These are phyloP conservation scores for Hyles vespertilio DNA, from an alignment of 1,140 invertebrate genomes.

Conservation along the genomic window DNA sequence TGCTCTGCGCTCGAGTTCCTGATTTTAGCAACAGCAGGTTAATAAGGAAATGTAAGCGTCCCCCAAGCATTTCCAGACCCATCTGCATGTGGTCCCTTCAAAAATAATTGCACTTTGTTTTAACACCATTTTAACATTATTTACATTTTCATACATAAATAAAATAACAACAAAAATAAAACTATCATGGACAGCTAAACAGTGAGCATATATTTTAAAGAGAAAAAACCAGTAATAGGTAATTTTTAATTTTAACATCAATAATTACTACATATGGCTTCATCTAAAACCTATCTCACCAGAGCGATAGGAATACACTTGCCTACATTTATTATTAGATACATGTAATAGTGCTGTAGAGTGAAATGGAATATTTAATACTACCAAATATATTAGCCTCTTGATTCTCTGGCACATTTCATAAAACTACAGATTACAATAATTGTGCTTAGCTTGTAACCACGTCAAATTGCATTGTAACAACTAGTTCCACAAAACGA, in stretches of 20 bases:
- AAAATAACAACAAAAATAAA: conserved; percentile 23
- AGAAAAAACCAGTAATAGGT: conserved; percentile 21
- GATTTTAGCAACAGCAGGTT: too few relatives aligned
- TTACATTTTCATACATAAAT: conserved; percentile 2
- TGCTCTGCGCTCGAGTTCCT: too few relatives aligned
- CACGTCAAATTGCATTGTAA: conserved; percentile 1
- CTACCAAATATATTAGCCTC: conserved; percentile 22
- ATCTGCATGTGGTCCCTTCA: too few relatives aligned
- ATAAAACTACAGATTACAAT: conserved; percentile 8
- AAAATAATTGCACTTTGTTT: too few relatives aligned
- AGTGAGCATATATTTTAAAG: conserved; percentile 58
- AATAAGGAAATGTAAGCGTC: too few relatives aligned
- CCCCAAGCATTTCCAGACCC: too few relatives aligned
- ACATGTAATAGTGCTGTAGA: neutral
- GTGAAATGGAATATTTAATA: conserved; percentile 10
- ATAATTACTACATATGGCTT: conserved; percentile 9
- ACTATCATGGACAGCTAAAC: conserved; percentile 43
- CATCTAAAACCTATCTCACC: conserved; percentile 17
- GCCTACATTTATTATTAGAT: neutral
- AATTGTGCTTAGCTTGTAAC: neutral
- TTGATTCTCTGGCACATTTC: conserved; percentile 7
- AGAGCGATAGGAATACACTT: neutral
- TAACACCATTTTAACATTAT: too few relatives aligned
- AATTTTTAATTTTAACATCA: conserved; percentile 15
- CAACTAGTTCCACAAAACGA: conserved; percentile 5